These are phyloP conservation scores for Polyodon spathula DNA, from an alignment of 2,113 vertebrate species.

Conservation along the genomic window DNA sequence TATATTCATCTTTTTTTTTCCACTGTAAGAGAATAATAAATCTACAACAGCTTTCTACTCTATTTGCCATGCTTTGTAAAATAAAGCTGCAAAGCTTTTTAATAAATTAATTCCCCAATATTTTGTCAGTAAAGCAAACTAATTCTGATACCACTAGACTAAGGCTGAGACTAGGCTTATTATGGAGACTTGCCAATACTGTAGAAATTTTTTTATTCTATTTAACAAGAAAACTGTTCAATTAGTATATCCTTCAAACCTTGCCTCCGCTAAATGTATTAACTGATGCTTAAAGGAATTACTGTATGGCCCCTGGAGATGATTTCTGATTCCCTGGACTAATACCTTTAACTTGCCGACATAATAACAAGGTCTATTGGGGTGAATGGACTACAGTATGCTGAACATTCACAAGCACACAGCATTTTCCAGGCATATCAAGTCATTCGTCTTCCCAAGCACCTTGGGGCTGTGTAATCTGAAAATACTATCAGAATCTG, in stretches of 20 bases:
- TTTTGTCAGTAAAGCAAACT: constrained; percentile 49
- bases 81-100: constrained; percentile 36
- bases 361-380: constrained; percentile 32
- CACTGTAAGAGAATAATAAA: too few species aligned
- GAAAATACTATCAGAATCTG: not conserved
- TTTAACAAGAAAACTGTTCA: constrained; percentile 12
- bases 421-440: not conserved
- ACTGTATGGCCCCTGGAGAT: constrained; percentile 19
- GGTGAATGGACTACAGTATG: constrained; percentile 9
- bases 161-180: constrained; percentile 22
- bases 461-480: not conserved
- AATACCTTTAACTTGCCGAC: constrained; percentile 28
- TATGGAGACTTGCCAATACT: not conserved
- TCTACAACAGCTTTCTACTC: constrained; percentile 8
- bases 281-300: constrained; percentile 17
- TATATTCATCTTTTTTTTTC: too few species aligned
- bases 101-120: constrained; percentile 47
- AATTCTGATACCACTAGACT: constrained; percentile 42
- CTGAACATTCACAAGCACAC: not conserved
- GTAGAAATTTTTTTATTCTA: not conserved
- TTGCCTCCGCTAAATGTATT: not conserved
- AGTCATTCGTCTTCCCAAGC: not conserved
- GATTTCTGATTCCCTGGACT: constrained; percentile 17
- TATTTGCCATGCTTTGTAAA: constrained; percentile 37
- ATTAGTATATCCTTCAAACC: not conserved